Evolutionary conservation across 2,888 invertebrate genomes (phyloP).

Genomic region (Epistrophe grossulariae): DNA sequence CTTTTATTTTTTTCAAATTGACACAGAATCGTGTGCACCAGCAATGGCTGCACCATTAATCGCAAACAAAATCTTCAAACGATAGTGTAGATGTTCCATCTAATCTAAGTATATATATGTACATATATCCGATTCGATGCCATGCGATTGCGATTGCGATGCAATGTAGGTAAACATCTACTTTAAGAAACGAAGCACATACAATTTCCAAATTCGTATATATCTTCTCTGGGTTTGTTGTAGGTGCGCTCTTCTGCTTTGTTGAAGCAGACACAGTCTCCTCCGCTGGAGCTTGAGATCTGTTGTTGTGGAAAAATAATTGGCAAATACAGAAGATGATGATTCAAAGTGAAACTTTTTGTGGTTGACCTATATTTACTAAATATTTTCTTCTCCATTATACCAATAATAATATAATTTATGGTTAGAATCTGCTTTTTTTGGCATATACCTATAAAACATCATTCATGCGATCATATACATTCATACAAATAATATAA

Average conservation of each 20-base stretch:
- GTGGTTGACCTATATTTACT: slow-evolving; percentile 48
- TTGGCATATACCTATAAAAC: slow-evolving; percentile 12
- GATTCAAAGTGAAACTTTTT: slow-evolving; percentile 54
- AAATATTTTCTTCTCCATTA: slow-evolving; percentile 7
- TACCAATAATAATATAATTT: slow-evolving; percentile 34
- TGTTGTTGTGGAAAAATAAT: slow-evolving; percentile 61
- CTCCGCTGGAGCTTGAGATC: slow-evolving; percentile 36
- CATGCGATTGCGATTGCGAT: neutral
- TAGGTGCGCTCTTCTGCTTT: slow-evolving; percentile 23
- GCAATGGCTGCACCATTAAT: slow-evolving; percentile 38
- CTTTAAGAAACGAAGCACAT: slow-evolving; percentile 1
- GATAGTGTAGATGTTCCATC: slow-evolving; percentile 6
- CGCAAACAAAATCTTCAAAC: slow-evolving; percentile 43
- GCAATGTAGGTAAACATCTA: slow-evolving; percentile 16
- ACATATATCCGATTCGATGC: neutral
- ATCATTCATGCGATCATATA: neutral
- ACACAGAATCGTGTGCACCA: slow-evolving; percentile 44
- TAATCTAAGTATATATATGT: neutral
- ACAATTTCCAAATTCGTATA: slow-evolving; percentile 36
- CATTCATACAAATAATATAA: neutral
- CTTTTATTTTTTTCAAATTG: slow-evolving; percentile 27
- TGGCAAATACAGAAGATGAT: slow-evolving; percentile 32
- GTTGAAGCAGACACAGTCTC: neutral
- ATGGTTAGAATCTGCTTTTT: slow-evolving; percentile 15
- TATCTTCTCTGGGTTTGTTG: neutral